Evolutionary conservation across 2,797 vertebrate genomes (phyloP).

Genomic region (Hypotaenidia okinawae): DNA sequence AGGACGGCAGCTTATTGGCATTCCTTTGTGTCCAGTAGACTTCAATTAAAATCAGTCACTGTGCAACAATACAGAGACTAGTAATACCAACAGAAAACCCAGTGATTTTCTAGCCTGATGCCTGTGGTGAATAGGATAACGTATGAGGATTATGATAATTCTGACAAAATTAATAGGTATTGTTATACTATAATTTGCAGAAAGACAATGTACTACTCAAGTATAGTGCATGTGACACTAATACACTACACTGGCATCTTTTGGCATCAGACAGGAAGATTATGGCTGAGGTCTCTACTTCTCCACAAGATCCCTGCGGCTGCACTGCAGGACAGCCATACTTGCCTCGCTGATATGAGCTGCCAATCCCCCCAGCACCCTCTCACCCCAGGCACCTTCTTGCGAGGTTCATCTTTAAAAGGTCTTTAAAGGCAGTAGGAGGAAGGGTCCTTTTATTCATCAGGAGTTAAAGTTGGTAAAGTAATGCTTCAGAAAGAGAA

Average conservation of each 20-base stretch:
- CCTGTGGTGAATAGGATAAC: not conserved
- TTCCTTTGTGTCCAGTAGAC: not conserved
- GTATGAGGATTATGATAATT: not conserved
- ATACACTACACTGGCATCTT: not conserved
- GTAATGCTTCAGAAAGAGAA: not conserved
- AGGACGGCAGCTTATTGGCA: not conserved
- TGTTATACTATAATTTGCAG: not conserved
- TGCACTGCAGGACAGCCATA: not conserved
- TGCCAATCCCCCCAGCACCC: not conserved
- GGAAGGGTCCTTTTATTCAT: not conserved
- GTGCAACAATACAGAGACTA: not conserved
- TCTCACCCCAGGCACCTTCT: not conserved
- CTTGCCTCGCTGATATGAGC: rapidly evolving
- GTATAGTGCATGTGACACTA: not conserved
- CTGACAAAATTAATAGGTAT: not conserved
- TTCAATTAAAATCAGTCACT: slow-evolving; percentile 27
- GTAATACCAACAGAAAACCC: not conserved
- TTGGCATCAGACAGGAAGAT: not conserved
- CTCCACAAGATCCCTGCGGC: not conserved
- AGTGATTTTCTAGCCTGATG: not conserved
- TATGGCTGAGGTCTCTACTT: not conserved
- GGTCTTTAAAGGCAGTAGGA: not conserved
- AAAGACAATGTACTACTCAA: not conserved
- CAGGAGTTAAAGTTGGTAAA: not conserved
- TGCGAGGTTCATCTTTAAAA: not conserved